Evolutionary conservation across 1,140 invertebrate genomes (phyloP).

Genomic region (Copidosoma floridanum): DNA sequence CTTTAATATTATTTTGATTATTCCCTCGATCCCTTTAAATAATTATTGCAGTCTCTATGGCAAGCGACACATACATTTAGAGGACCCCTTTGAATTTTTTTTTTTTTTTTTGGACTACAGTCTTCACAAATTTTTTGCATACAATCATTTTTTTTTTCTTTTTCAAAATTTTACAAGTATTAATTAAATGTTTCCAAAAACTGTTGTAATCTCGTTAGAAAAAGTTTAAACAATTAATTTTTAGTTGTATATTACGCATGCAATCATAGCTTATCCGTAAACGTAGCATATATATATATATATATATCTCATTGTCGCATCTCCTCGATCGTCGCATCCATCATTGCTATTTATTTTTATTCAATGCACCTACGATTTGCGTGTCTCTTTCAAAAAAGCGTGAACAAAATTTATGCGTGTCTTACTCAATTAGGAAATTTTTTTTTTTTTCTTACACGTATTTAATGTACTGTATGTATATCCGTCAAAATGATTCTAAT

Average conservation of each 20-base stretch:
- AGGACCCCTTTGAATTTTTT: too few species aligned
- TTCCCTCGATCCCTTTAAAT: not conserved
- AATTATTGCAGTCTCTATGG: not conserved
- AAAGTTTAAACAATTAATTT: too few species aligned
- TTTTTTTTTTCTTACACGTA: not conserved
- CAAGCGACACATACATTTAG: not conserved
- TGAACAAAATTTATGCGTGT: not conserved
- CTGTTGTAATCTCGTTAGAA: too few species aligned
- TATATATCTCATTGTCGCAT: too few species aligned
- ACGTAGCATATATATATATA: too few species aligned
- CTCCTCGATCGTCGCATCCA: slow-evolving; percentile 2
- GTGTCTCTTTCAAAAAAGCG: slow-evolving; percentile 4
- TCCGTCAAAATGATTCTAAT: slow-evolving; percentile 34
- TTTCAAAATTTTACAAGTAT: not conserved
- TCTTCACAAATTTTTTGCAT: not conserved
- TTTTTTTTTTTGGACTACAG: not conserved
- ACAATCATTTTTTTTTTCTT: not conserved
- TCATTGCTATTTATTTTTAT: too few species aligned
- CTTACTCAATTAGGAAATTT: slow-evolving; percentile 4
- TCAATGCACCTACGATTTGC: slow-evolving; percentile 1
- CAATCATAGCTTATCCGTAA: too few species aligned
- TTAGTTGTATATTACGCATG: too few species aligned
- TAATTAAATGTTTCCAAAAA: too few species aligned
- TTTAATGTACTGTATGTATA: not conserved
- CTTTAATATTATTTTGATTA: slow-evolving; percentile 25